A percentile compares a stretch with the other conserved stretches of the same genome.
Conservation (phyloP, 2,797 vertebrate species). For the Lophura swinhoii region DNA sequence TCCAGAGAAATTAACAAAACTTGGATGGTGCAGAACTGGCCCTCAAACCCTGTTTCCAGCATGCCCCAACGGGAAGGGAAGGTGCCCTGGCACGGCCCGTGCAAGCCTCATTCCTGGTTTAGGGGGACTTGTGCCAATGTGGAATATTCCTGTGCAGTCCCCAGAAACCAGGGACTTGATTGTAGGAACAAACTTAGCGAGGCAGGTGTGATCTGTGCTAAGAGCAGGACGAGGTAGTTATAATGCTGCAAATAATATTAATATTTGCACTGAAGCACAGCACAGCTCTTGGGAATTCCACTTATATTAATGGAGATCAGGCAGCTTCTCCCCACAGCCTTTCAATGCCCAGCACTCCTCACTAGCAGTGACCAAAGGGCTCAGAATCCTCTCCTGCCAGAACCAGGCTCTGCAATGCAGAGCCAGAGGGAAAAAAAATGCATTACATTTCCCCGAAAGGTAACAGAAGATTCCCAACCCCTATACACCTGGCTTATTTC, state of each 20-base stretch:
- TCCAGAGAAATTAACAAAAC: not conserved
- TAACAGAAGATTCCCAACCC: not conserved
- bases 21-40: not conserved
- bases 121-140: not conserved
- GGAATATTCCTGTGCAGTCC: not conserved
- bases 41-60: not conserved
- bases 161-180: not conserved
- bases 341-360: fast-evolving
- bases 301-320: not conserved
- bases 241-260: not conserved
- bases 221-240: not conserved
- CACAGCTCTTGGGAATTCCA: not conserved
- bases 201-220: not conserved
- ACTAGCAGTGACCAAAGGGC: not conserved
- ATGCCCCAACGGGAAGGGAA: not conserved
- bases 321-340: not conserved
- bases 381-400: not conserved
- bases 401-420: constrained; percentile 31
- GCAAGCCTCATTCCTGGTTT: not conserved
- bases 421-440: constrained; percentile 5
- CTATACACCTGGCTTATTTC: not conserved
- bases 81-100: not conserved
- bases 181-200: not conserved
- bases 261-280: not conserved
- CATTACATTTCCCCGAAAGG: not conserved